These are phyloP conservation scores for Anas flavirostris DNA, from an alignment of 2,797 vertebrate genomes.

Conservation along the genomic window DNA sequence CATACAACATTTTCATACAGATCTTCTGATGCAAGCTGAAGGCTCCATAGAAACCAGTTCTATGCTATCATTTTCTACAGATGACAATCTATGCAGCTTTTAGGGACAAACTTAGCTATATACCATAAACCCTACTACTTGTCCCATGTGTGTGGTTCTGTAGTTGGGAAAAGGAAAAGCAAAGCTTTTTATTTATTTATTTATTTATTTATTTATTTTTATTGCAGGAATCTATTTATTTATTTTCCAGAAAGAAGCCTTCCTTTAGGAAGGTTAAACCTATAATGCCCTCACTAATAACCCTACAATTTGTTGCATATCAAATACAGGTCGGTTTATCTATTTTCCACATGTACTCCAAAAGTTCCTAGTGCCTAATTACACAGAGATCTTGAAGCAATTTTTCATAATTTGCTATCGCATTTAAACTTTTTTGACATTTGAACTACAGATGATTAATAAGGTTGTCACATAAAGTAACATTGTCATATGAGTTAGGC, in stretches of 20 bases:
- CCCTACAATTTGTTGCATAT: neutral
- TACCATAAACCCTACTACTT: neutral
- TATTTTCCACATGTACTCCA: neutral
- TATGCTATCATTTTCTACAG: neutral
- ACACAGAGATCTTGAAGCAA: neutral
- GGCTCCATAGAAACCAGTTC: neutral
- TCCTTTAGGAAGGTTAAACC: neutral
- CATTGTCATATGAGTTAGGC: neutral
- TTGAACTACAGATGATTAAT: neutral
- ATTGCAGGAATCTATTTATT: neutral
- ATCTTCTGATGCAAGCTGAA: neutral
- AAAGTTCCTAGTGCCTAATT: neutral
- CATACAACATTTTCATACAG: neutral
- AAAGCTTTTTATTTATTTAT: neutral
- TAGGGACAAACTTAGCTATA: neutral
- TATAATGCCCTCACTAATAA: neutral
- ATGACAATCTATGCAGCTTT: neutral
- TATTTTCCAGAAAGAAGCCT: neutral
- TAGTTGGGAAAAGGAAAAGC: neutral
- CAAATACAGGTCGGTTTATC: neutral
- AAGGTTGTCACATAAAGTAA: neutral
- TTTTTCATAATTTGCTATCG: neutral
- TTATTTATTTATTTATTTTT: neutral
- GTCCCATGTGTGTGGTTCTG: neutral
- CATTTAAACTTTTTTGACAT: neutral